Conservation (phyloP, 2,888 invertebrate genomes). For the Blomia tropicalis region DNA sequence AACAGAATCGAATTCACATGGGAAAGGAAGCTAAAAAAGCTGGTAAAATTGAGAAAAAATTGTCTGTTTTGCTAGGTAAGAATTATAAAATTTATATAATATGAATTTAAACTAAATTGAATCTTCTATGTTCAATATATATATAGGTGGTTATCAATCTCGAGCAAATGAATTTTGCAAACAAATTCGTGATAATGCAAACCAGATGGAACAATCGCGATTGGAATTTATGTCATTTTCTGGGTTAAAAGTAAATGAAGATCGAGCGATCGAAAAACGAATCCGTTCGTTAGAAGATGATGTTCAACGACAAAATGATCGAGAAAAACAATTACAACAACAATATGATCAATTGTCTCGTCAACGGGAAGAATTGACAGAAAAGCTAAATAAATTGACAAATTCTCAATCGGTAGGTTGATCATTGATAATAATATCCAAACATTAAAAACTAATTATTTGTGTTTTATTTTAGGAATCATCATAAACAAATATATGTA, state of each 20-base stretch:
- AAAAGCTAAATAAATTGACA: neutral
- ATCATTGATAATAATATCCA: no score
- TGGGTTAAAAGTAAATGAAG: conserved; percentile 73
- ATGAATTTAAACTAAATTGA: no score
- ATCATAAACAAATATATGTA: no score
- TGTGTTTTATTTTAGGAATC: no score
- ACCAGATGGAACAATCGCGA: conserved; percentile 74
- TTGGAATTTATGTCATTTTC: conserved; percentile 79
- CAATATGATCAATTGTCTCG: conserved; percentile 53
- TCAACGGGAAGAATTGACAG: neutral
- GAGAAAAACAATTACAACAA: conserved; percentile 71
- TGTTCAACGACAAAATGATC: conserved; percentile 72
- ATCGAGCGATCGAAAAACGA: conserved; percentile 70
- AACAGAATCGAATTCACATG: conserved; percentile 82
- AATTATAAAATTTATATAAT: no score
- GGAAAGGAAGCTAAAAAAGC: conserved; percentile 88
- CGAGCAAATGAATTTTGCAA: conserved; percentile 69
- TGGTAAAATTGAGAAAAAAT: conserved; percentile 91
- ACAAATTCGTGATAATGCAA: conserved; percentile 66
- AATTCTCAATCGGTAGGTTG: no score
- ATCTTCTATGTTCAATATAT: no score
- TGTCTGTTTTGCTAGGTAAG: conserved; percentile 83
- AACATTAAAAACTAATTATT: no score
- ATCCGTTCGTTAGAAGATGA: conserved; percentile 80
- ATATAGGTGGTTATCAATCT: conserved; percentile 75